A percentile compares a stretch with the other conserved stretches of the same genome.
Evolutionary conservation across 2,113 vertebrate genomes (phyloP).

Genomic region (Machaerirhynchus nigripectus): DNA sequence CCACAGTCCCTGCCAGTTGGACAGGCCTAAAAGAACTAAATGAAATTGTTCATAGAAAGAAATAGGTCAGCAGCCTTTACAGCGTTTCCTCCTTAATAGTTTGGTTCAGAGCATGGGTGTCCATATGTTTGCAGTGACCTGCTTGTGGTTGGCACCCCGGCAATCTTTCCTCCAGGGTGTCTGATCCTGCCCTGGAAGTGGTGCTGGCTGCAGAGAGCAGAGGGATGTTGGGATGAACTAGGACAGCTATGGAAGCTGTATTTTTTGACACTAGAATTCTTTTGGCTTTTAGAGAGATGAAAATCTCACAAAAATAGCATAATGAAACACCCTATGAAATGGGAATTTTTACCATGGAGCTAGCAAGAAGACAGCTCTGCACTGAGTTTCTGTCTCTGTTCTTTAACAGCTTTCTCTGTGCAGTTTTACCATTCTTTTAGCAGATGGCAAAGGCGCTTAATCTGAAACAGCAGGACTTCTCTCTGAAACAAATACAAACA

Average conservation of each 20-base stretch:
- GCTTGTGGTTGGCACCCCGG: not conserved
- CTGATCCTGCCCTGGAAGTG: not conserved
- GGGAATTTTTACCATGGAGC: not conserved
- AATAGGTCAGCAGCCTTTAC: not conserved
- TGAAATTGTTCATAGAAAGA: slow-evolving; percentile 38
- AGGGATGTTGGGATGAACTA: not conserved
- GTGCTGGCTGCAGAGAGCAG: not conserved
- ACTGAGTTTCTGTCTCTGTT: not conserved
- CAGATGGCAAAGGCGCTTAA: not conserved
- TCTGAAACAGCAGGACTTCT: not conserved
- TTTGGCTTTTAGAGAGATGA: not conserved
- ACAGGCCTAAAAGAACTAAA: not conserved
- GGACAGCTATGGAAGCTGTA: not conserved
- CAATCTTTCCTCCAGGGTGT: not conserved
- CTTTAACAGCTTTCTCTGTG: not conserved
- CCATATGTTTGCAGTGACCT: not conserved
- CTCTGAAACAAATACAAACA: not conserved
- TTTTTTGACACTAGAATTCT: not conserved
- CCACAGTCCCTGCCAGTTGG: slow-evolving; percentile 22
- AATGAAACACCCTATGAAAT: not conserved
- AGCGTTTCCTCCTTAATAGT: not conserved
- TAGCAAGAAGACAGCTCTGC: not conserved
- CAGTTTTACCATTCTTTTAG: not conserved
- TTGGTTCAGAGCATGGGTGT: not conserved
- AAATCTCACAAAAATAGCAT: not conserved